These are phyloP conservation scores for Sialia sialis DNA, from an alignment of 2,113 vertebrate genomes.

Conservation along the genomic window DNA sequence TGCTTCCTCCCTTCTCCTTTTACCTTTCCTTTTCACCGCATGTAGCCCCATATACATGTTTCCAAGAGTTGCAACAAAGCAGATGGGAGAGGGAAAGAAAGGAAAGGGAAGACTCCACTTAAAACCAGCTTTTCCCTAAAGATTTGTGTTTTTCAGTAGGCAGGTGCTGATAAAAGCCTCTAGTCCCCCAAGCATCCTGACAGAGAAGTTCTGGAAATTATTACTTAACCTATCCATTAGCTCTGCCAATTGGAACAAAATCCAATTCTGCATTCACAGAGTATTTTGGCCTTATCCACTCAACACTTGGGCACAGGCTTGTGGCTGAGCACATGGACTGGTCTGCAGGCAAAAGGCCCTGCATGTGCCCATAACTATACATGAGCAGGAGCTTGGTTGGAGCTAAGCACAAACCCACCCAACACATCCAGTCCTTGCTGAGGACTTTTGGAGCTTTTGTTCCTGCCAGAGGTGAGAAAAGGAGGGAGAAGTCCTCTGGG, in stretches of 20 bases:
- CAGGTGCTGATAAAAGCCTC: neutral
- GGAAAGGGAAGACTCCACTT: neutral
- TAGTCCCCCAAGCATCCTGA: neutral
- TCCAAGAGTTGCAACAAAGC: neutral
- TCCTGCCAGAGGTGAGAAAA: slow-evolving; percentile 4
- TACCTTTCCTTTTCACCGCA: neutral
- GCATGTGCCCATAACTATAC: neutral
- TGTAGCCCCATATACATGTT: neutral
- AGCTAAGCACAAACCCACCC: neutral
- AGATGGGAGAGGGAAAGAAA: neutral
- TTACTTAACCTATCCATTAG: neutral
- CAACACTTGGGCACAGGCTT: neutral
- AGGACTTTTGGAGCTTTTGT: slow-evolving; percentile 6
- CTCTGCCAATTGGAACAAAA: neutral
- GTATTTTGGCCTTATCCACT: neutral
- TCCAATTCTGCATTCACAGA: neutral
- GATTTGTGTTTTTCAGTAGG: neutral
- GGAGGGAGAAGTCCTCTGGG: neutral
- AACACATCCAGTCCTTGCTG: neutral
- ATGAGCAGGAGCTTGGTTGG: neutral
- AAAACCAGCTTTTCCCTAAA: neutral
- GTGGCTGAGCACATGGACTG: neutral
- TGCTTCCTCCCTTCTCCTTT: neutral
- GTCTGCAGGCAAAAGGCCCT: neutral
- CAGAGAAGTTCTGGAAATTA: neutral